Evolutionary conservation across 2,113 vertebrate genomes (phyloP), one percentile per base, ranked within the genome.

Genomic region (Zapornia atra): DNA sequence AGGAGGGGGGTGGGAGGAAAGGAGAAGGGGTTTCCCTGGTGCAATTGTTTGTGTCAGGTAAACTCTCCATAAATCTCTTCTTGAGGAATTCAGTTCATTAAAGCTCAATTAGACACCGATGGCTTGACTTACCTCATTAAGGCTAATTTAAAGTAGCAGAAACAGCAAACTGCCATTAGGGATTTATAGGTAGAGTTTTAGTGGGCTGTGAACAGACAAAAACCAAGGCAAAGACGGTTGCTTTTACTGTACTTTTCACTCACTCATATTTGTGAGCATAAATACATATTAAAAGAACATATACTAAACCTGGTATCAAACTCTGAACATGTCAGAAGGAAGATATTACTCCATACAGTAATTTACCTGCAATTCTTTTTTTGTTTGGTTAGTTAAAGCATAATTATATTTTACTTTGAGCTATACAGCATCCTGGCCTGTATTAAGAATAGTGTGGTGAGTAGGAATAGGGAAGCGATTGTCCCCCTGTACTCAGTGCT

Each of bases 11-110:
- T 88, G 59, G 66, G 69, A 79, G 76, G 29, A 71, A 65, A 78
- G 59, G 77, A 68, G 56, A 78, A 83, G 34, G 36, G 63, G 42
- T 86, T 94, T 86, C 25, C 56, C 60, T 56, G 16, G 33, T 79
- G 48, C 29, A 75, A 85, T 73, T 82, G 9, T 81, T 83, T 86
- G 46, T 64, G 79, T 85, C 87, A 92, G 82, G 80, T 78, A 90
- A 75, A 53, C 24, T 79, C 53, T 80, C 92, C 63, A 73, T 87
- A 82, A 85, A 90, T 91, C 95, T 90, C 56, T 73, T 94, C 92
- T 63, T 92, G 80, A 86, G 88, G 94, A 97, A 98, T 95, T 89
- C 38, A 72, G 90, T 96, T 96, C 85, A 91, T 89, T 93, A 96
- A 96, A 86, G 95, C 65, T 42, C 91, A 94, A 34, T 93, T 94